phyloP scores from a whole-genome alignment of 1,140 invertebrate species.

The Goniozus legneri region DNA sequence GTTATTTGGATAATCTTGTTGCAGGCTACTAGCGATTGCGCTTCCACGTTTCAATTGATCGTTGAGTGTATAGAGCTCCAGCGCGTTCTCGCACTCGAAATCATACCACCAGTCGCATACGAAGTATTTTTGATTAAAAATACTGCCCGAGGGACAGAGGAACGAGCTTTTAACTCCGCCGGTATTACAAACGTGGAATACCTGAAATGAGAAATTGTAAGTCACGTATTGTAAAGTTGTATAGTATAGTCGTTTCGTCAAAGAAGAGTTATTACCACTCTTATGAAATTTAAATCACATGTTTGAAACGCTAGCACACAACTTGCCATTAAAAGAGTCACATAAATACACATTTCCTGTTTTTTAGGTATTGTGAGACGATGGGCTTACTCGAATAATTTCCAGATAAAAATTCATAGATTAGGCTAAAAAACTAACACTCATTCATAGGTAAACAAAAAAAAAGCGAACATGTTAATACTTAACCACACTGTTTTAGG shows the following conservation, averaged over 20 bases:
- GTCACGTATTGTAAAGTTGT: not conserved
- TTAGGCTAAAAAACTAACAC: no score
- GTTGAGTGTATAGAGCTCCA: constrained; percentile 44
- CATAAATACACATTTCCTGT: no score
- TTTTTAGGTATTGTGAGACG: no score
- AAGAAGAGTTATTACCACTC: no score
- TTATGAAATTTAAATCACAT: no score
- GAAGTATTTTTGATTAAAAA: constrained; percentile 60
- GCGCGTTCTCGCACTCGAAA: constrained; percentile 50
- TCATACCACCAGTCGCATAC: constrained; percentile 63
- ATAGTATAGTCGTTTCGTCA: not conserved
- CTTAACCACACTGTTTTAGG: no score
- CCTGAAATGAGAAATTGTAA: constrained; percentile 35
- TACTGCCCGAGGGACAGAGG: constrained; percentile 58
- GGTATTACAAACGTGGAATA: constrained; percentile 59
- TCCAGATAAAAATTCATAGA: no score
- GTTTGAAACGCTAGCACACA: no score
- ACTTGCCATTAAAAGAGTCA: no score
- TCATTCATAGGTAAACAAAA: no score
- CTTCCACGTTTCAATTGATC: not conserved
- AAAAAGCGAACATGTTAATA: no score
- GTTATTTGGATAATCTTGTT: not conserved
- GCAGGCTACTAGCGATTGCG: not conserved
- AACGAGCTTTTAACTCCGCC: constrained; percentile 55
- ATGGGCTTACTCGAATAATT: no score